These are phyloP conservation scores for Anoplolepis gracilipes DNA, from an alignment of 1,140 invertebrate species.

Conservation along the genomic window DNA sequence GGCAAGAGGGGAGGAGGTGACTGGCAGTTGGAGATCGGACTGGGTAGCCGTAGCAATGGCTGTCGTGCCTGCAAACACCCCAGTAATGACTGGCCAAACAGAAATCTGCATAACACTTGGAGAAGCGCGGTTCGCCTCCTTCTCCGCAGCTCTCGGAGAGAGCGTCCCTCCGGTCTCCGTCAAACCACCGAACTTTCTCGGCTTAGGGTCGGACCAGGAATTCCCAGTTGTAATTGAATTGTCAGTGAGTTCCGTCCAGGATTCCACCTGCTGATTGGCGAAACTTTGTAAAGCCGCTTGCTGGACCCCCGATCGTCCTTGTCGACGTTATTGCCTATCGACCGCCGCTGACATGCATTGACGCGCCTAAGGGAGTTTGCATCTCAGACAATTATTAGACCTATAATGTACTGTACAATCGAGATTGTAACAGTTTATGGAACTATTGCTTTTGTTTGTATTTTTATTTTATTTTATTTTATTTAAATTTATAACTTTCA, in stretches of 20 bases:
- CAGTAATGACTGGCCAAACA: conserved; percentile 83
- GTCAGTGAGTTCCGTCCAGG: conserved; percentile 75
- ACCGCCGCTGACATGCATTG: conserved; percentile 33
- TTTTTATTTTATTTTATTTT: background rate
- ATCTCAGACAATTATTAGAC: conserved; percentile 49
- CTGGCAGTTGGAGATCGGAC: conserved; percentile 44
- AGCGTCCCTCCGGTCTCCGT: conserved; percentile 65
- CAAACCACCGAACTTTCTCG: conserved; percentile 78
- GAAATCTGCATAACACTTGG: conserved; percentile 85
- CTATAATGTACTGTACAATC: conserved; percentile 46
- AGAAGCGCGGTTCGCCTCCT: conserved; percentile 71
- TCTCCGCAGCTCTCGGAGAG: conserved; percentile 56
- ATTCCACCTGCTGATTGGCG: conserved; percentile 75
- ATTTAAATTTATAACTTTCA: background rate
- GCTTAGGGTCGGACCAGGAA: conserved; percentile 77
- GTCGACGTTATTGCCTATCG: conserved; percentile 60
- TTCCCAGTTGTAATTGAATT: conserved; percentile 84
- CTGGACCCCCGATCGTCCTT: conserved; percentile 71
- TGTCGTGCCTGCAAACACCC: conserved; percentile 67
- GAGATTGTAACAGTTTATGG: conserved; percentile 14
- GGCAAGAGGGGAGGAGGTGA: background rate
- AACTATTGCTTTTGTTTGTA: background rate
- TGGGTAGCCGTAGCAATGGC: conserved; percentile 65
- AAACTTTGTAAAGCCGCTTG: conserved; percentile 75
- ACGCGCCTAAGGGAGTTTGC: conserved; percentile 41